These are phyloP conservation scores for Sinohyriopsis cumingii DNA, from an alignment of 2,888 invertebrate species.

Conservation along the genomic window DNA sequence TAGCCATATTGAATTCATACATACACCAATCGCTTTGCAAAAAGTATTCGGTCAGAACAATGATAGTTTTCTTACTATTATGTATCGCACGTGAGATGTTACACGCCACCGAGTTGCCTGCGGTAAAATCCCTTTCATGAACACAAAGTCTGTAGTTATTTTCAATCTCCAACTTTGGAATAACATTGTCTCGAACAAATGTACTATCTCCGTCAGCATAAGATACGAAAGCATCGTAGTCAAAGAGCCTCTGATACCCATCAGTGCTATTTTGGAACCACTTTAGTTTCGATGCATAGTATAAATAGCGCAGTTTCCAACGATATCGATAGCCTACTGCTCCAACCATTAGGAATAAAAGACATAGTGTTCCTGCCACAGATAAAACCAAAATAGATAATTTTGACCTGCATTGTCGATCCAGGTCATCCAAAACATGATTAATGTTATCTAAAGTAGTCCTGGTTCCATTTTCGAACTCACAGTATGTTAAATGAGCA, in stretches of 20 bases:
- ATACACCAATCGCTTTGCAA: constrained; percentile 1
- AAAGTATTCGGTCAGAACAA: neutral
- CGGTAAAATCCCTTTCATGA: neutral
- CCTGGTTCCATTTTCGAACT: too few species aligned
- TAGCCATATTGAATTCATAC: constrained; percentile 4
- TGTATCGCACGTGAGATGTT: constrained; percentile 5
- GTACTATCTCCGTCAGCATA: neutral
- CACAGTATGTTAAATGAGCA: too few species aligned
- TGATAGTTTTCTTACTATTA: constrained; percentile 5
- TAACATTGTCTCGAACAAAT: neutral
- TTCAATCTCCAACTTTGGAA: neutral
- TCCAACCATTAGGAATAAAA: neutral
- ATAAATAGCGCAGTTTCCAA: constrained; percentile 3
- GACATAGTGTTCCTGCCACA: neutral
- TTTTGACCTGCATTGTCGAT: neutral
- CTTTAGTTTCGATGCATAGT: neutral
- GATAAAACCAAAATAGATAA: neutral
- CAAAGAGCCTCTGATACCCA: neutral
- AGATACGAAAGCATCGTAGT: constrained; percentile 2
- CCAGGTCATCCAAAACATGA: neutral
- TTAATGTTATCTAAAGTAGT: too few species aligned
- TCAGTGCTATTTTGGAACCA: neutral
- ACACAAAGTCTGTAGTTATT: neutral
- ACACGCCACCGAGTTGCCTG: neutral
- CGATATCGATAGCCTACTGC: constrained; percentile 2